A percentile compares a stretch with the other conserved stretches of the same genome.
Conservation (phyloP, 2,113 vertebrate species). For the Otis tarda region DNA sequence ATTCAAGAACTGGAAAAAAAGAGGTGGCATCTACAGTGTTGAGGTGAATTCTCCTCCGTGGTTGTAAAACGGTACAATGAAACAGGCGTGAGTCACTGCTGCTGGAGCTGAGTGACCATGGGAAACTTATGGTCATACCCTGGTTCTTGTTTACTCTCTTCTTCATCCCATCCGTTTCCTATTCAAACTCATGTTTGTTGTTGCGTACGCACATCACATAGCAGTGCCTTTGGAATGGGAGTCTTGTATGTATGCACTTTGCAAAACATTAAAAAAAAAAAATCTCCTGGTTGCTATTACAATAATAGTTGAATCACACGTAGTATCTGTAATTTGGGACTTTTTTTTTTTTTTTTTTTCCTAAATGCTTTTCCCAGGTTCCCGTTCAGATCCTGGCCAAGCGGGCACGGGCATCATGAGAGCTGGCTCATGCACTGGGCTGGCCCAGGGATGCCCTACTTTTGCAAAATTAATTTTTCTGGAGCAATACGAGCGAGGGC, state of each 20-base stretch:
- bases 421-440: fast-evolving
- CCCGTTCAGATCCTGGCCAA: neutral
- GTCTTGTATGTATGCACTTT: fast-evolving
- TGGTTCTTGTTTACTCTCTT: neutral
- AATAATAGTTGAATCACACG: neutral
- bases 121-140: neutral
- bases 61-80: neutral
- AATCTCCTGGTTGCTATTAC: neutral
- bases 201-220: fast-evolving
- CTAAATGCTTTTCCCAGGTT: neutral
- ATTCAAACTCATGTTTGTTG: neutral
- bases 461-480: neutral
- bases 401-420: neutral
- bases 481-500: neutral
- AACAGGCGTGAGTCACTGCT: neutral
- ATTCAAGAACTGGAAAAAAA: neutral
- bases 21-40: neutral
- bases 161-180: neutral
- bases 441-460: neutral
- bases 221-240: neutral
- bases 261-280: neutral
- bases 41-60: neutral
- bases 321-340: neutral
- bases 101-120: neutral
- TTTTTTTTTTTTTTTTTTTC: neutral